Evolutionary conservation across 2,797 vertebrate genomes (phyloP).

Genomic region (Tamandua tetradactyla): DNA sequence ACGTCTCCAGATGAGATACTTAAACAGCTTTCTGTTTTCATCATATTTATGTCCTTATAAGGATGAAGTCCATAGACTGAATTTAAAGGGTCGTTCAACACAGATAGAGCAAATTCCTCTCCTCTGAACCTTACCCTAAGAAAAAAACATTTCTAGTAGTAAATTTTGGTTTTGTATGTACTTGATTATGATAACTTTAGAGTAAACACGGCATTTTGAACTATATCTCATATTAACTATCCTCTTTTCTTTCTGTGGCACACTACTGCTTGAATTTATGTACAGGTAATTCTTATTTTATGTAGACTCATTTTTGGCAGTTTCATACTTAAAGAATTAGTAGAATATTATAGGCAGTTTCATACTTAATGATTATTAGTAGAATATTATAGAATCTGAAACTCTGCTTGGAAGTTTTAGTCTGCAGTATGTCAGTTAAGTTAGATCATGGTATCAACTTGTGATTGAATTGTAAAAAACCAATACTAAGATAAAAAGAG

Average conservation of each 20-base stretch:
- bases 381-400: constrained; percentile 30
- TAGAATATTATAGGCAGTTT: background rate
- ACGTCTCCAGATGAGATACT: background rate
- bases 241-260: background rate
- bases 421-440: background rate
- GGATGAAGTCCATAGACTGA: background rate
- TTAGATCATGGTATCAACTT: background rate
- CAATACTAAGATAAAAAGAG: background rate
- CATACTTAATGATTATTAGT: background rate
- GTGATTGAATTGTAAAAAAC: constrained; percentile 4
- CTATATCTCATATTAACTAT: background rate
- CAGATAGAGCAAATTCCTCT: background rate
- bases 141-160: background rate
- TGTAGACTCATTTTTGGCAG: background rate
- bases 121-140: background rate
- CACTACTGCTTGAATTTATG: background rate
- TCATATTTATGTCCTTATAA: background rate
- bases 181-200: constrained; percentile 1
- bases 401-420: constrained; percentile 9
- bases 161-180: constrained; percentile 12
- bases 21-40: background rate
- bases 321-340: constrained; percentile 4
- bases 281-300: constrained; percentile 17
- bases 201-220: background rate
- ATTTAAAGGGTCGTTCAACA: background rate